A percentile compares a stretch with the other conserved stretches of the same genome.
Evolutionary conservation across 1,140 invertebrate genomes (phyloP).

Genomic region (Drosophila teissieri): DNA sequence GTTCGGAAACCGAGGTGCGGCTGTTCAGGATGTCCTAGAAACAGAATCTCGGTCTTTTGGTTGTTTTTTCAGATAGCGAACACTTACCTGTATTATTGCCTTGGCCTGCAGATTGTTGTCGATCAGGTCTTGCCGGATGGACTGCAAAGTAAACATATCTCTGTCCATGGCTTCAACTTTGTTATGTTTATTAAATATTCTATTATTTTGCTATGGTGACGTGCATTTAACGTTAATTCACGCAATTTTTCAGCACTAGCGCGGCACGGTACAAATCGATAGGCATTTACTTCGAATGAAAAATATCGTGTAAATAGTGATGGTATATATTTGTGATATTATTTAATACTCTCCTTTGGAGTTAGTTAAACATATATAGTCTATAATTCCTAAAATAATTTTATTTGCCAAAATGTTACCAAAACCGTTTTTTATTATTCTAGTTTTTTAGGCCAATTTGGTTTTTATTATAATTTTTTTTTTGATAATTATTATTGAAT

Average conservation of each 20-base stretch:
- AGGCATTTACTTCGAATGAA: background rate
- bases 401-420: background rate
- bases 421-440: no score
- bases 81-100: slow-evolving; percentile 90
- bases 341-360: no score
- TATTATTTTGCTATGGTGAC: slow-evolving; percentile 29
- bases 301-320: background rate
- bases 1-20: slow-evolving; percentile 87
- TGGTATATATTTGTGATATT: background rate
- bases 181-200: slow-evolving; percentile 4
- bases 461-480: no score
- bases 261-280: background rate
- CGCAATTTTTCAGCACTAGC: background rate
- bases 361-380: no score
- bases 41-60: slow-evolving; percentile 14
- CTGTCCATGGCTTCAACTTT: slow-evolving; percentile 58
- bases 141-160: slow-evolving; percentile 72
- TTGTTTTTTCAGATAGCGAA: background rate
- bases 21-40: slow-evolving; percentile 89
- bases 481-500: no score
- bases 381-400: no score
- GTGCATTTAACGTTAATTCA: slow-evolving; percentile 12
- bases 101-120: slow-evolving; percentile 90
- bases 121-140: slow-evolving; percentile 87
- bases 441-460: no score